phyloP scores from a whole-genome alignment of 2,888 invertebrate genomes.

The Oligia strigilis region DNA sequence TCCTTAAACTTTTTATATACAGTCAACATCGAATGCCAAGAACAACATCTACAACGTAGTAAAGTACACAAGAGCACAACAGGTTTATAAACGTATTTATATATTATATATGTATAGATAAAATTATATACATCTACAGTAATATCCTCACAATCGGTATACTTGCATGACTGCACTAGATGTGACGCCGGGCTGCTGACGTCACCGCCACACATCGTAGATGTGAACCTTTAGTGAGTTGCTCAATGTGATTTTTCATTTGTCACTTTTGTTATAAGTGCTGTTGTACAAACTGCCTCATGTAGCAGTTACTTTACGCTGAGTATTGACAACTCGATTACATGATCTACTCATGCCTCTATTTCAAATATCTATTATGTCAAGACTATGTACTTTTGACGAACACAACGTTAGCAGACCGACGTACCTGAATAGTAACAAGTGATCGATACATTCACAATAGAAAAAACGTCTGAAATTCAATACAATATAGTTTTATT shows the following conservation, averaged over 20 bases:
- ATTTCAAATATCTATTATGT: conserved; percentile 27
- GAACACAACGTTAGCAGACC: conserved; percentile 17
- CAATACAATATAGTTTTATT: conserved; percentile 55
- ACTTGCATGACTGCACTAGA: conserved; percentile 32
- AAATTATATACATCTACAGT: conserved; percentile 67
- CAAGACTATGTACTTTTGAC: neutral
- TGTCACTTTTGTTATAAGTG: conserved; percentile 5
- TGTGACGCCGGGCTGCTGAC: conserved; percentile 19
- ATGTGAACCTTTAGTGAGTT: neutral
- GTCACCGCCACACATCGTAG: neutral
- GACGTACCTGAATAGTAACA: conserved; percentile 42
- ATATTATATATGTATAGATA: conserved; percentile 68
- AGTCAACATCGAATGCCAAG: conserved; percentile 84
- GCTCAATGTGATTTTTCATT: conserved; percentile 24
- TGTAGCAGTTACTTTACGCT: neutral
- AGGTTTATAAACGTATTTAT: conserved; percentile 78
- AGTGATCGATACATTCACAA: conserved; percentile 56
- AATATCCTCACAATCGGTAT: conserved; percentile 41
- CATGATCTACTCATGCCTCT: conserved; percentile 30
- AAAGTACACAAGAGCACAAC: conserved; percentile 83
- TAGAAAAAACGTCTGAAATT: conserved; percentile 58
- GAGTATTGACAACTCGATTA: conserved; percentile 10
- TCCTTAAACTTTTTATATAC: conserved; percentile 88
- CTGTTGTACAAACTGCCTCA: neutral
- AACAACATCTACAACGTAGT: conserved; percentile 82